Evolutionary conservation across 2,888 invertebrate genomes (phyloP).

Genomic region (Gastrophysa polygoni): DNA sequence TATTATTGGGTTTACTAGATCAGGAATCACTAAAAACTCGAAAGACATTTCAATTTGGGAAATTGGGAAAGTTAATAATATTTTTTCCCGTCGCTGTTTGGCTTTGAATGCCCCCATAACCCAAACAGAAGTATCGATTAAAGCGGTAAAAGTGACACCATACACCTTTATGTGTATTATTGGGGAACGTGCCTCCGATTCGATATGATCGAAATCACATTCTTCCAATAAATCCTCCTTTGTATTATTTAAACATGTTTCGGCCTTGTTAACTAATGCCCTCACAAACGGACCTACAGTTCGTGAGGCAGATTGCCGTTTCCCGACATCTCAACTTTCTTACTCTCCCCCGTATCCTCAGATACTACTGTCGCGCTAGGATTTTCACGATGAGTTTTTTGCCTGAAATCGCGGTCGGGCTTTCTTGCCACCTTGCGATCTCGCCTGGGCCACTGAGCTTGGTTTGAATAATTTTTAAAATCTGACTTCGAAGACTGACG

Average conservation of each 20-base stretch:
- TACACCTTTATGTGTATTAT: background rate
- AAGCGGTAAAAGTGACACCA: background rate
- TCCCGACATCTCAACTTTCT: background rate
- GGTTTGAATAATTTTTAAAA: background rate
- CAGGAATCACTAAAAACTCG: conserved; percentile 26
- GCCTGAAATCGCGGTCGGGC: background rate
- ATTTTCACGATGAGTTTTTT: background rate
- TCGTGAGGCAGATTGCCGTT: conserved; percentile 5
- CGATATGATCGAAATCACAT: background rate
- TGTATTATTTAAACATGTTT: background rate
- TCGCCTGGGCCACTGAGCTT: background rate
- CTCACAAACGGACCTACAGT: background rate
- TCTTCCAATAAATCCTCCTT: background rate
- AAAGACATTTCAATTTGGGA: background rate
- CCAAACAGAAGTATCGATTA: background rate
- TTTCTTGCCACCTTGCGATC: background rate
- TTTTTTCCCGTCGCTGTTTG: background rate
- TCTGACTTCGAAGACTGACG: background rate
- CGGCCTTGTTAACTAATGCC: background rate
- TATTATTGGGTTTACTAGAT: conserved; percentile 21
- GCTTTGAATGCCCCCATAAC: background rate
- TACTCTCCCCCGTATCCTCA: background rate
- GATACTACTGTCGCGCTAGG: background rate
- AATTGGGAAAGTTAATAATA: background rate
- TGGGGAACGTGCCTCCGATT: background rate